Evolutionary conservation across 2,888 invertebrate genomes (phyloP).

Genomic region (Yponomeuta malinellus): DNA sequence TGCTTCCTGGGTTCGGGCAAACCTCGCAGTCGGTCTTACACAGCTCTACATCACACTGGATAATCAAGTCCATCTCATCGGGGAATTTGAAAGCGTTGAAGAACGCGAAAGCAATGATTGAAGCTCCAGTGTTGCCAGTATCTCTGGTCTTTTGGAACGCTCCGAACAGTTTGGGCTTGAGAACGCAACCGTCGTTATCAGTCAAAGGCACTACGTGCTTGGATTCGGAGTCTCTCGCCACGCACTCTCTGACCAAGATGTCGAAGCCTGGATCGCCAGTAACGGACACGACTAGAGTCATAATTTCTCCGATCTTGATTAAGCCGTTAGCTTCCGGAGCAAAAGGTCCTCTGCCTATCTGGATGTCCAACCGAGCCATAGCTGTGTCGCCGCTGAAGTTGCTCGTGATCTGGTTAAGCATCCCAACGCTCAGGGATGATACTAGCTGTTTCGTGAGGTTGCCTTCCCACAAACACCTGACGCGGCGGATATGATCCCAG

Average conservation of each 20-base stretch:
- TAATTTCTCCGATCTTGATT: slow-evolving; percentile 87
- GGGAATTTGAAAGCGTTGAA: slow-evolving; percentile 91
- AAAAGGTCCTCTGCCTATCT: slow-evolving; percentile 85
- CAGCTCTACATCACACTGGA: slow-evolving; percentile 88
- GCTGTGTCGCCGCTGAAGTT: slow-evolving; percentile 91
- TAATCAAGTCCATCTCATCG: slow-evolving; percentile 87
- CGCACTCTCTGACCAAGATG: slow-evolving; percentile 84
- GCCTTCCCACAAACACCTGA: slow-evolving; percentile 89
- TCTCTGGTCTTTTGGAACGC: slow-evolving; percentile 87
- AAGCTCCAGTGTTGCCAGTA: slow-evolving; percentile 82
- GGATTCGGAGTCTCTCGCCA: slow-evolving; percentile 82
- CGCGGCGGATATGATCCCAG: slow-evolving; percentile 86
- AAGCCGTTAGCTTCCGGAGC: slow-evolving; percentile 84
- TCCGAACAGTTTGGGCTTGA: slow-evolving; percentile 87
- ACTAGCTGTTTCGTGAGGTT: slow-evolving; percentile 84
- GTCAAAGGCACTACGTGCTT: slow-evolving; percentile 81
- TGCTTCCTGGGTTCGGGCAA: slow-evolving; percentile 80
- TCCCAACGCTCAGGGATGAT: slow-evolving; percentile 85
- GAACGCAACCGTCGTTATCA: slow-evolving; percentile 84
- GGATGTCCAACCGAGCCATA: slow-evolving; percentile 85
- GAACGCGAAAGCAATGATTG: slow-evolving; percentile 85
- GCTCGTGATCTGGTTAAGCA: slow-evolving; percentile 86
- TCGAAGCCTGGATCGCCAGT: slow-evolving; percentile 88
- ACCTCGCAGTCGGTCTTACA: slow-evolving; percentile 87
- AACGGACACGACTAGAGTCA: slow-evolving; percentile 87